phyloP scores from a whole-genome alignment of 2,888 invertebrate genomes.

The Drosophila diplacantha region DNA sequence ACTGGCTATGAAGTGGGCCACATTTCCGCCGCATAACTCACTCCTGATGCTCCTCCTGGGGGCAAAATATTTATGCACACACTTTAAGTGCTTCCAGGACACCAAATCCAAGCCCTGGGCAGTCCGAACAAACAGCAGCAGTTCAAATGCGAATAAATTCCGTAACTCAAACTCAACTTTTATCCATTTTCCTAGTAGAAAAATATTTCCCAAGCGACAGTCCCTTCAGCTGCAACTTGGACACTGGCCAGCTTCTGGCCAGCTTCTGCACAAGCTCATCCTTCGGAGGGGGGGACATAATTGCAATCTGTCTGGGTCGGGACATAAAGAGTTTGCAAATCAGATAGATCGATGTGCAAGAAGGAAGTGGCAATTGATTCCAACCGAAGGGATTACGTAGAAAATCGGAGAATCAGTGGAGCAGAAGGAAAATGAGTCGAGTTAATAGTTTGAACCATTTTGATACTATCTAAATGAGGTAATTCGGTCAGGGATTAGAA shows the following conservation, averaged over 20 bases:
- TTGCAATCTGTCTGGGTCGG: conserved; percentile 29
- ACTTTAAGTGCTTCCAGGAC: conserved; percentile 29
- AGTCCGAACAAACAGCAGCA: conserved; percentile 29
- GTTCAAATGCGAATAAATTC: conserved; percentile 32
- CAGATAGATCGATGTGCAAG: conserved; percentile 6
- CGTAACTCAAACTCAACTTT: conserved; percentile 17
- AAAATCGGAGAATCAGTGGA: conserved; percentile 6
- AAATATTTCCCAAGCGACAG: conserved; percentile 20
- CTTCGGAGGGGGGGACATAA: background rate
- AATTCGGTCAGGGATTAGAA: background rate
- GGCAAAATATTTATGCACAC: conserved; percentile 51
- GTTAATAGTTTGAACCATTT: conserved; percentile 4
- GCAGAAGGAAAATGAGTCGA: conserved; percentile 3
- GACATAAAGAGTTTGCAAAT: conserved; percentile 15
- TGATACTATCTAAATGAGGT: conserved; percentile 1
- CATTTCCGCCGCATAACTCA: conserved; percentile 45
- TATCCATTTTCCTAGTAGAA: conserved; percentile 10
- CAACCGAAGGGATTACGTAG: background rate
- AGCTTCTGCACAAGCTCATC: background rate
- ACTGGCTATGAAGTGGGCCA: conserved; percentile 36
- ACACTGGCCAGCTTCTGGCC: conserved; percentile 5
- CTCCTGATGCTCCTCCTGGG: background rate
- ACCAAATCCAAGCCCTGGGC: conserved; percentile 7
- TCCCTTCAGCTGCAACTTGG: background rate
- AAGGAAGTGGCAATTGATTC: conserved; percentile 19